A percentile compares a stretch with the other conserved stretches of the same genome.
Evolutionary conservation across 2,888 invertebrate species (phyloP).

Genomic region (Caenorhabditis wallacei): DNA sequence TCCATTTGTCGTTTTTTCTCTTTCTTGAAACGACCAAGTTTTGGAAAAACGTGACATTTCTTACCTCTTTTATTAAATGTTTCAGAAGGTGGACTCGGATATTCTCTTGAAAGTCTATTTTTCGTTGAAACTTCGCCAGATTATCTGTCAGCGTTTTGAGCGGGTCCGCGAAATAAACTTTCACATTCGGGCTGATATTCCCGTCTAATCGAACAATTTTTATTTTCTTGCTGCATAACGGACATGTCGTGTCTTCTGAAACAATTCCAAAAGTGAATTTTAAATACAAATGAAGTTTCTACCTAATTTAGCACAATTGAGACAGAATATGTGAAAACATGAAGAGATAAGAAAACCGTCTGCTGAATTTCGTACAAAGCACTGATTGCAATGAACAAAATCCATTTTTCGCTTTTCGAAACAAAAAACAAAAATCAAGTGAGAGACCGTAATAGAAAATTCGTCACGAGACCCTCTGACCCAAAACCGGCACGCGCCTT

Average conservation of each 20-base stretch:
- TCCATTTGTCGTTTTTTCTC: slow-evolving; percentile 60
- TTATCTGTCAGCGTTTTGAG: slow-evolving; percentile 21
- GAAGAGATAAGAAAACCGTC: slow-evolving; percentile 40
- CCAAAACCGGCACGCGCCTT: too few relatives aligned
- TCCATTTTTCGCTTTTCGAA: slow-evolving; percentile 6
- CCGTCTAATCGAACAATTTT: slow-evolving; percentile 46
- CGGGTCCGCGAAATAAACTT: slow-evolving; percentile 49
- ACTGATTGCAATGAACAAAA: slow-evolving; percentile 62
- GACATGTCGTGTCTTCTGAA: slow-evolving; percentile 30
- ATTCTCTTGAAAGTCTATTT: slow-evolving; percentile 48
- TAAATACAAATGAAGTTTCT: not conserved
- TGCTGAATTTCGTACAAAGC: slow-evolving; percentile 22
- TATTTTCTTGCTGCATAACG: slow-evolving; percentile 46
- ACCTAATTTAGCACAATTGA: slow-evolving; percentile 45
- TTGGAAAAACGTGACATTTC: slow-evolving; percentile 2
- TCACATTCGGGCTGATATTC: slow-evolving; percentile 36
- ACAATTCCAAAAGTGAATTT: not conserved
- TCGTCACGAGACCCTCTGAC: too few relatives aligned
- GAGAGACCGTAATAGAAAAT: not conserved
- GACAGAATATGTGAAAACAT: slow-evolving; percentile 63
- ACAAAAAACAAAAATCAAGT: not conserved
- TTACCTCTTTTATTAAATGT: slow-evolving; percentile 55
- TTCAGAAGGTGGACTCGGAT: slow-evolving; percentile 36
- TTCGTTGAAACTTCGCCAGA: slow-evolving; percentile 38
- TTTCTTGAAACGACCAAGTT: too few relatives aligned